Evolutionary conservation across 1,140 invertebrate genomes (phyloP), one percentile per base, ranked within the genome.

Genomic region (Ceratitis capitata): DNA sequence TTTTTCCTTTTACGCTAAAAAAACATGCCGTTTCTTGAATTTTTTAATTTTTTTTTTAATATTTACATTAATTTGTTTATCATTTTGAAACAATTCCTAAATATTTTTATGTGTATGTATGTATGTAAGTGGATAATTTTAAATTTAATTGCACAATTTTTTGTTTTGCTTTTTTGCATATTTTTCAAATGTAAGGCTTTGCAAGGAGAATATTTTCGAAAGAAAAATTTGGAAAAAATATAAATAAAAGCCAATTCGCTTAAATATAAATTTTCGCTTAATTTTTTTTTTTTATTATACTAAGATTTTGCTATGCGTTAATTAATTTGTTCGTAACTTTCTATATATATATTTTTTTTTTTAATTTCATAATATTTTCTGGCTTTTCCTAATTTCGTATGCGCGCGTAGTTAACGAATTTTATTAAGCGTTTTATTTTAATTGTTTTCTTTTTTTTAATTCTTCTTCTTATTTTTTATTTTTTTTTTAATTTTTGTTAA

Each of bases 401-500:
- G 69, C 69, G 39, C 69, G 69, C 69, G 69, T 45, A 78, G 69
- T 78, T 78, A 10, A 78, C 69, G 69, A 78, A 78, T 78, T 78
- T n/a, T 78, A n/a, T 78, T 78, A 78, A 78, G 69, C 69, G 69
- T 78, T 78, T 23, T 78, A 78, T 45, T n/a, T n/a, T n/a, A n/a
- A n/a, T n/a, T n/a, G n/a, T n/a, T n/a, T n/a, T n/a, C 12, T 64
- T 45, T 23, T 42, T 78, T 78, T 45, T 78, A 45, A 78, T 45
- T 47, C 42, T 39, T 78, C 9, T 29, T 19, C 51, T 56, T 56
- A 69, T 39, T 39, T 69, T 35, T n/a, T 69, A 39, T 19, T 19
- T 69, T 19, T n/a, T 10, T 32, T 61, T 29, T 69, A n/a, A 35
- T 6, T 45, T 78, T 5, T 26, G 42, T 78, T 45, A 26, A 12